Conservation (phyloP, 53 echinoderm and acorn worm genomes). For the Astropecten irregularis region DNA sequence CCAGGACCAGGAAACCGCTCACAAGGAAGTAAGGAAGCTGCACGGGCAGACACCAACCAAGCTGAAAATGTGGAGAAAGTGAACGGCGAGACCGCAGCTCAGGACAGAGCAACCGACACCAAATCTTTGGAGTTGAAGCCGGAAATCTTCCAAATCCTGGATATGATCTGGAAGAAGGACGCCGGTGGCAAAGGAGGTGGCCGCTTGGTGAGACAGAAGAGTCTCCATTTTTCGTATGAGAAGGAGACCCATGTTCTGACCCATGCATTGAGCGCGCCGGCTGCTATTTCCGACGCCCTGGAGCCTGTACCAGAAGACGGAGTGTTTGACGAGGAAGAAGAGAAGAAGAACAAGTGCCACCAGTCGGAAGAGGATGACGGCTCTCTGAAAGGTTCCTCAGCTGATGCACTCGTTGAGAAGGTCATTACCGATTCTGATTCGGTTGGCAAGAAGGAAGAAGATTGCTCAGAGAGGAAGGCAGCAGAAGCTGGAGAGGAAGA, state of each 20-base stretch:
- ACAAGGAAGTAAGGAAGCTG: neutral
- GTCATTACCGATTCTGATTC: neutral
- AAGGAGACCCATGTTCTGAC: slow-evolving; percentile 7
- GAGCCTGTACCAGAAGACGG: neutral
- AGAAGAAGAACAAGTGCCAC: neutral
- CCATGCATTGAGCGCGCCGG: slow-evolving; percentile 39
- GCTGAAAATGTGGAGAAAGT: neutral
- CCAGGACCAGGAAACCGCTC: too few relatives aligned
- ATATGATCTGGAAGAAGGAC: neutral
- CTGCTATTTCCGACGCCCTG: neutral
- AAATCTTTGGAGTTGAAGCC: neutral
- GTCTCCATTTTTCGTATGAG: slow-evolving; percentile 3
- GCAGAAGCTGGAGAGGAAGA: neutral
- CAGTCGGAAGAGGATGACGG: neutral
- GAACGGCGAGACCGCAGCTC: too few relatives aligned
- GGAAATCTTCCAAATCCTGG: neutral
- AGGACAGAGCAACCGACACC: too few relatives aligned
- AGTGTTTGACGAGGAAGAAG: slow-evolving; percentile 34
- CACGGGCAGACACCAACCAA: neutral
- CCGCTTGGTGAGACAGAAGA: slow-evolving; percentile 1
- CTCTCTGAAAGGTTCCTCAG: neutral
- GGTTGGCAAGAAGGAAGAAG: neutral
- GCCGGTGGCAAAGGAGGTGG: neutral
- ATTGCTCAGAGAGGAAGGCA: neutral
- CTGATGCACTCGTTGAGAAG: neutral